Evolutionary conservation across 2,888 invertebrate species (phyloP).

Genomic region (Lasius platythorax): DNA sequence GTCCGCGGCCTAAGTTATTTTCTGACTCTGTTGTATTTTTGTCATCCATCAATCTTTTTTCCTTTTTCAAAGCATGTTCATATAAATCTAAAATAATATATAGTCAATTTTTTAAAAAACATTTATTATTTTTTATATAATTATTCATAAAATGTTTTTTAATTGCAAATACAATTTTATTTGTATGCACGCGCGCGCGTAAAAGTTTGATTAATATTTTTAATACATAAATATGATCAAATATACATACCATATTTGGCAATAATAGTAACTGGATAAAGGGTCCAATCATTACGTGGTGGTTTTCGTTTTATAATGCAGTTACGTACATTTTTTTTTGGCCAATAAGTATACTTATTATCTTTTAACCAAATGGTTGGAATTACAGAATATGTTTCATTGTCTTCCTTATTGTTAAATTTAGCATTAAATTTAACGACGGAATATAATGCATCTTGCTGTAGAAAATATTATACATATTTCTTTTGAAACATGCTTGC

Average conservation of each 20-base stretch:
- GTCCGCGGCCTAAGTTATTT: constrained; percentile 2
- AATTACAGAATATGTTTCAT: background rate
- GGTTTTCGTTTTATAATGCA: background rate
- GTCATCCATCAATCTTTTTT: background rate
- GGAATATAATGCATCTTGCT: background rate
- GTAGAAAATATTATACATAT: background rate
- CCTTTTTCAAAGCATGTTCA: background rate
- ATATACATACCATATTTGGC: background rate
- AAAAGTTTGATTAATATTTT: no score
- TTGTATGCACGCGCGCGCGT: no score
- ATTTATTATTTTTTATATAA: background rate
- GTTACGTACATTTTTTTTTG: background rate
- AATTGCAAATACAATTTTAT: no score
- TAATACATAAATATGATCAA: no score
- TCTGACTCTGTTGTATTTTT: background rate
- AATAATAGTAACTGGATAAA: background rate
- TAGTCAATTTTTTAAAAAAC: background rate
- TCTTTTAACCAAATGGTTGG: background rate
- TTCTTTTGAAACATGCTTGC: background rate
- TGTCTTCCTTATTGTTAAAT: background rate
- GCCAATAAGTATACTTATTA: background rate
- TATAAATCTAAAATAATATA: constrained; percentile 13
- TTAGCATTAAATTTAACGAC: background rate
- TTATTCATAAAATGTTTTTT: no score
- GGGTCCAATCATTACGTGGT: background rate